Conservation (phyloP, 2,888 invertebrate genomes). For the Pachycephus smyrnensis region DNA sequence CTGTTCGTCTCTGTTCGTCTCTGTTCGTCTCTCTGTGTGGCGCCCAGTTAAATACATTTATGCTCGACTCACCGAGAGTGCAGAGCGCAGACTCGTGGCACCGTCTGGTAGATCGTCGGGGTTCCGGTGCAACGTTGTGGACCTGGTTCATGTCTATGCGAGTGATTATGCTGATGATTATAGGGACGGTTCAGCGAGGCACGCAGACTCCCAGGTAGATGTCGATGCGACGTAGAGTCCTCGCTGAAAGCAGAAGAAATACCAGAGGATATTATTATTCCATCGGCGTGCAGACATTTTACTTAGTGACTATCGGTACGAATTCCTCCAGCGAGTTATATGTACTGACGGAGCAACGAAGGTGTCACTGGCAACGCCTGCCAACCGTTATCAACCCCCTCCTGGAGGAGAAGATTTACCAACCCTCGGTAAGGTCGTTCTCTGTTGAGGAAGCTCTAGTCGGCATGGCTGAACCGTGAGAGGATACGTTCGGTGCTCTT, state of each 20-base stretch:
- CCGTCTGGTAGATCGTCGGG: slow-evolving; percentile 46
- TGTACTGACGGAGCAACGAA: not conserved
- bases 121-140: slow-evolving; percentile 38
- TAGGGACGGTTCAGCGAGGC: slow-evolving; percentile 49
- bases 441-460: not conserved
- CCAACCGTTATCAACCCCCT: too few species aligned
- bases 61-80: slow-evolving; percentile 53
- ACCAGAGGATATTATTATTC: not conserved
- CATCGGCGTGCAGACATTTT: not conserved
- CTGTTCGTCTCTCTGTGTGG: too few species aligned
- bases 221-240: slow-evolving; percentile 52
- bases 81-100: slow-evolving; percentile 53
- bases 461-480: too few species aligned
- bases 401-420: not conserved
- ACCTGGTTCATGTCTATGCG: slow-evolving; percentile 43
- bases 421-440: not conserved
- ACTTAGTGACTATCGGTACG: not conserved
- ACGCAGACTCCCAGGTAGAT: slow-evolving; percentile 52
- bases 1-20: too few species aligned
- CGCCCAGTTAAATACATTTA: not conserved
- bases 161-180: slow-evolving; percentile 35
- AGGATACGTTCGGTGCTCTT: too few species aligned
- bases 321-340: not conserved
- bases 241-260: slow-evolving; percentile 46
- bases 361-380: too few species aligned